Base-by-base conservation (phyloP, 2,797 vertebrate species). In the Pipistrellus pipistrellus region DNA sequence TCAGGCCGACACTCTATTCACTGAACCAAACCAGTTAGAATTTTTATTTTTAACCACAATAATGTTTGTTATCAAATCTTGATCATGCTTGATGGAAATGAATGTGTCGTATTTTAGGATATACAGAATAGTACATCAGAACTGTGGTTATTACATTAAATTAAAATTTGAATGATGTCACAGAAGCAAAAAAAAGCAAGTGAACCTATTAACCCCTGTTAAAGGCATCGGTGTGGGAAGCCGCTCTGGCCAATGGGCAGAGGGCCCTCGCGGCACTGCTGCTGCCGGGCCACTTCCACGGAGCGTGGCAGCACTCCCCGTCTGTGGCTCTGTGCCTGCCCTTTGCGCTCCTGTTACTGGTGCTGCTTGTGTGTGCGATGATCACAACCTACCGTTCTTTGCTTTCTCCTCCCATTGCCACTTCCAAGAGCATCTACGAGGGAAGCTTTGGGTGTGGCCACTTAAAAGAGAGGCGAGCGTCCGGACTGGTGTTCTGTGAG, bases 401-500 rank as follows among this genome's bases (percentile, higher is more conserved):
- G 98, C 98, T 98, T 98, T 98, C 97, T 98, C 98, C 98, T 97
- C 98, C 98, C 97, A 95, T 98, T 97, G 98, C 97, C 97, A 98
- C 98, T 98, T 98, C 97, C 98, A 99, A 99, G 99, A 99, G 98
- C 98, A 98, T 99, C 98, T 99, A 99, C 98, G 99, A 99, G 98
- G 99, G 99, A 98, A 99, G 98, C 98, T 98, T 99, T 98, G 99
- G 99, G 98, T 99, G 98, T 98, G 99, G 99, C 98, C 98, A 98
- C 98, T 99, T 99, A 98, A 99, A 99, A 98, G 99, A 99, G 98
- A 98, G 99, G 97, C 99, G 99, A 90, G 99, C 98, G 94, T 99
- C 99, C 72, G 99, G 99, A 98, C 99, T 99, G 92, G 99, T 99
- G 98, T 99, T 99, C 98, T 99, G 99, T 98, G 99, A 99, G 98